Percentiles rank a stretch among this genome's conserved stretches.
Evolutionary conservation across 2,113 vertebrate genomes (phyloP).

Genomic region (Podarcis muralis): DNA sequence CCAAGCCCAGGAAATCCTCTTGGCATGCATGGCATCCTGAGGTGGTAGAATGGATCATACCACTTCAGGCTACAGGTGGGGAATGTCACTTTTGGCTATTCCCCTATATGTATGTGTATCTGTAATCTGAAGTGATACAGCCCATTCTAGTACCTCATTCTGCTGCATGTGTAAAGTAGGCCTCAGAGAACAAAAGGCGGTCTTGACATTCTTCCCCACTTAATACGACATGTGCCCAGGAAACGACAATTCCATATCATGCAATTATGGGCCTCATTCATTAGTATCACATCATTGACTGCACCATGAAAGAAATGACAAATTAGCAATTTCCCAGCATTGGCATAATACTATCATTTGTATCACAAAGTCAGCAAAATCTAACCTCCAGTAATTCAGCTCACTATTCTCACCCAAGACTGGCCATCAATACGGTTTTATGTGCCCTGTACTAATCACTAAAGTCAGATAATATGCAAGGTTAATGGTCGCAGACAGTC

Average conservation of each 20-base stretch:
- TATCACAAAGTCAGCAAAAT: conserved; percentile 89
- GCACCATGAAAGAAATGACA: conserved; percentile 84
- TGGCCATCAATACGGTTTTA: conserved; percentile 82
- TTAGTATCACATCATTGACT: conserved; percentile 76
- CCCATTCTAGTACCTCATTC: not conserved
- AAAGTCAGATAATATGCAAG: conserved; percentile 85
- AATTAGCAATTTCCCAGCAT: conserved; percentile 79
- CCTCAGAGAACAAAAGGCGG: conserved; percentile 61
- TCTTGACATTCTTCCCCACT: conserved; percentile 41
- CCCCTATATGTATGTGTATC: not conserved
- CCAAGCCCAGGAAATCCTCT: not conserved
- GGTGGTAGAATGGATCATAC: not conserved
- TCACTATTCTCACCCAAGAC: conserved; percentile 70
- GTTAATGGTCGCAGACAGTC: conserved; percentile 86
- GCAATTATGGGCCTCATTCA: conserved; percentile 70
- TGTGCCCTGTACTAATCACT: conserved; percentile 85
- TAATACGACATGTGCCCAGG: conserved; percentile 40
- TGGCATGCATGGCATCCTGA: not conserved
- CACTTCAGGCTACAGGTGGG: not conserved
- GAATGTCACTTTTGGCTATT: not conserved
- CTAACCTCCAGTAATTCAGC: conserved; percentile 79
- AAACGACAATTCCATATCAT: conserved; percentile 57
- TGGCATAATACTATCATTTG: conserved; percentile 81
- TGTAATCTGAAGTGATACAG: not conserved
- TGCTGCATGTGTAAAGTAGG: not conserved